Conservation (phyloP, 2,888 invertebrate species). For the Linyphia triangularis region DNA sequence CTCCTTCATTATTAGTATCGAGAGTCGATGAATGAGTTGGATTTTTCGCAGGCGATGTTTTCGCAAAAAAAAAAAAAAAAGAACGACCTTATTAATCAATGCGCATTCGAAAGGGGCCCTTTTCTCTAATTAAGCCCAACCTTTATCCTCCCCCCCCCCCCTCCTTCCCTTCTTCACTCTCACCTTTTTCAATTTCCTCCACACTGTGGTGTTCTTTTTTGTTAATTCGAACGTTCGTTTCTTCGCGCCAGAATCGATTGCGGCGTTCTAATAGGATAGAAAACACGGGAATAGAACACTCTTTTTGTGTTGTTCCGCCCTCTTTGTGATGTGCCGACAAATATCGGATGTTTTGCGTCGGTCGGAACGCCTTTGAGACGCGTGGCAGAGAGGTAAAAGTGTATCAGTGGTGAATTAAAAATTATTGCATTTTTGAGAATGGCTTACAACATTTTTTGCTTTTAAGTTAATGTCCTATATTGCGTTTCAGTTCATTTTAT, state of each 20-base stretch:
- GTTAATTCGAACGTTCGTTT: slow-evolving; percentile 40
- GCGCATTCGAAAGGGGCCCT: slow-evolving; percentile 30
- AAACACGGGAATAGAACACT: slow-evolving; percentile 16
- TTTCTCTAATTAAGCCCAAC: slow-evolving; percentile 53
- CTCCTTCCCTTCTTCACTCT: slow-evolving; percentile 15
- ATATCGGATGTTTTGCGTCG: slow-evolving; percentile 33
- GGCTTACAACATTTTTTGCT: no score
- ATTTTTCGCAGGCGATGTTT: slow-evolving; percentile 29
- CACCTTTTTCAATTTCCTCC: slow-evolving; percentile 68
- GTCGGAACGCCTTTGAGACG: slow-evolving; percentile 17
- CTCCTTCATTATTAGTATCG: slow-evolving; percentile 51
- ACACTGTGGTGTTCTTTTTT: slow-evolving; percentile 31
- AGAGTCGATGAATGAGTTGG: slow-evolving; percentile 36
- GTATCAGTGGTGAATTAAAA: neutral
- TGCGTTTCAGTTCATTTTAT: no score
- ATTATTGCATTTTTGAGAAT: slow-evolving; percentile 4
- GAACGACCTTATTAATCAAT: slow-evolving; percentile 63
- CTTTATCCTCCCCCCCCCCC: no score
- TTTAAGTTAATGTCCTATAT: no score
- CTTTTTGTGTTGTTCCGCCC: neutral
- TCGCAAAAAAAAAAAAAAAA: slow-evolving; percentile 27
- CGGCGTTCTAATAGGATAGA: slow-evolving; percentile 63
- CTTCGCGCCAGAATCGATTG: slow-evolving; percentile 28
- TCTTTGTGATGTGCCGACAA: slow-evolving; percentile 44
- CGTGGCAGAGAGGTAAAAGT: slow-evolving; percentile 1